These are phyloP conservation scores for Aurelia coerulea DNA, from an alignment of 30 jellyfish, hydroid and myxozoan genomes.

Conservation along the genomic window DNA sequence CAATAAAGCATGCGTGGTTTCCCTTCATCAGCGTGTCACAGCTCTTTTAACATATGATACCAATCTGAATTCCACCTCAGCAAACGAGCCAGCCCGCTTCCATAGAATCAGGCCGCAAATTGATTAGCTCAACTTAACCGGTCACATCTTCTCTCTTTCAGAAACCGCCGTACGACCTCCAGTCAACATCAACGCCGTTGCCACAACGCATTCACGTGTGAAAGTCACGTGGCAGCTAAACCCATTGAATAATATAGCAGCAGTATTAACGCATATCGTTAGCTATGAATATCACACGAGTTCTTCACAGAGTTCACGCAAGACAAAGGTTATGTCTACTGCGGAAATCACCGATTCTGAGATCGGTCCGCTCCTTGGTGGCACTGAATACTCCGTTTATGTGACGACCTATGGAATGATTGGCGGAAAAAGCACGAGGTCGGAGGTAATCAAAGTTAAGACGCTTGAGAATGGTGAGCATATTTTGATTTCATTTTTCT, in stretches of 20 bases:
- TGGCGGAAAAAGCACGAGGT: conserved; percentile 5
- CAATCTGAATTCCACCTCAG: no score
- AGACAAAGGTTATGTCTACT: no score
- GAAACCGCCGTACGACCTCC: conserved; percentile 50
- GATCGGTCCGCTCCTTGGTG: conserved; percentile 24
- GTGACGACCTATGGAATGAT: conserved; percentile 10
- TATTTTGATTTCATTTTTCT: not conserved
- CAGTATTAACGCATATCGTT: conserved; percentile 52
- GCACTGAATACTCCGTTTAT: conserved; percentile 24
- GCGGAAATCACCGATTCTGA: not conserved
- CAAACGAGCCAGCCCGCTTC: no score
- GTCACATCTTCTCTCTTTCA: not conserved
- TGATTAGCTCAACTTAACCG: no score
- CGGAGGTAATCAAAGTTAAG: conserved; percentile 8
- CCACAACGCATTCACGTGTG: conserved; percentile 36
- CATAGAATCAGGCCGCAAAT: no score
- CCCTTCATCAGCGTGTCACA: no score
- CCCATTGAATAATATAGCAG: conserved; percentile 45
- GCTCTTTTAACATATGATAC: no score
- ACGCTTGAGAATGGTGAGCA: conserved; percentile 52
- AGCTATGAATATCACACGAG: conserved; percentile 21
- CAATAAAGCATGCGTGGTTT: no score
- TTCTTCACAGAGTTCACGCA: not conserved
- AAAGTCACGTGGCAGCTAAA: conserved; percentile 64
- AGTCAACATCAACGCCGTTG: conserved; percentile 25